These are phyloP conservation scores for Pharmacophagus antenor DNA, from an alignment of 2,888 invertebrate species.

Conservation along the genomic window DNA sequence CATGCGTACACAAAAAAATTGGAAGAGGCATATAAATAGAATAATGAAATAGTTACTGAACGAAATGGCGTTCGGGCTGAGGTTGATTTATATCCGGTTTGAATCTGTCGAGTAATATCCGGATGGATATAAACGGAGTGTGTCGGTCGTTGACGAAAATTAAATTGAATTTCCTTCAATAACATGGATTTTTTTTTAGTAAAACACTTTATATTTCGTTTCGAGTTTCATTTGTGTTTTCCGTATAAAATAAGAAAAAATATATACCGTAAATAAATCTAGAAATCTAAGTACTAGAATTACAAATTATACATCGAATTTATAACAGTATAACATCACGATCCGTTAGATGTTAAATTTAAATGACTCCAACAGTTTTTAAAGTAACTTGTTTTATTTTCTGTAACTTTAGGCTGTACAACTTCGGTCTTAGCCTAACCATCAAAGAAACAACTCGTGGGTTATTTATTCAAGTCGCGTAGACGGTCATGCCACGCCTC, in stretches of 20 bases:
- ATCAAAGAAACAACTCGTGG: conserved; percentile 40
- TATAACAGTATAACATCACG: background rate
- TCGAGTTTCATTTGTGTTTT: background rate
- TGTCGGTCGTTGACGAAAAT: conserved; percentile 51
- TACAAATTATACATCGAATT: background rate
- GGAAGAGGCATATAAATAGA: conserved; percentile 43
- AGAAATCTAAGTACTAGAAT: too few species aligned
- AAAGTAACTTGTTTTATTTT: background rate
- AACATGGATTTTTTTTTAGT: background rate
- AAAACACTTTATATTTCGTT: background rate
- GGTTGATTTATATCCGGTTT: conserved; percentile 66
- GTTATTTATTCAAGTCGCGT: conserved; percentile 55
- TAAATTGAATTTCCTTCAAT: conserved; percentile 54
- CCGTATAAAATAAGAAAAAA: background rate
- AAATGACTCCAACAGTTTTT: background rate
- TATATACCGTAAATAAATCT: too few species aligned
- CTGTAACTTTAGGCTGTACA: conserved; percentile 9
- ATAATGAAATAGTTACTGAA: conserved; percentile 45
- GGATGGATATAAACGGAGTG: conserved; percentile 45
- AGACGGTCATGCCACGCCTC: conserved; percentile 49
- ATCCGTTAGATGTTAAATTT: background rate
- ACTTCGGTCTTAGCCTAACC: conserved; percentile 4
- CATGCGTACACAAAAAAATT: conserved; percentile 35
- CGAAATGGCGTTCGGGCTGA: conserved; percentile 43
- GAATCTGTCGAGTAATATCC: conserved; percentile 64